phyloP scores from a whole-genome alignment of 23 tunicate species.

The Ciona savignyi region DNA sequence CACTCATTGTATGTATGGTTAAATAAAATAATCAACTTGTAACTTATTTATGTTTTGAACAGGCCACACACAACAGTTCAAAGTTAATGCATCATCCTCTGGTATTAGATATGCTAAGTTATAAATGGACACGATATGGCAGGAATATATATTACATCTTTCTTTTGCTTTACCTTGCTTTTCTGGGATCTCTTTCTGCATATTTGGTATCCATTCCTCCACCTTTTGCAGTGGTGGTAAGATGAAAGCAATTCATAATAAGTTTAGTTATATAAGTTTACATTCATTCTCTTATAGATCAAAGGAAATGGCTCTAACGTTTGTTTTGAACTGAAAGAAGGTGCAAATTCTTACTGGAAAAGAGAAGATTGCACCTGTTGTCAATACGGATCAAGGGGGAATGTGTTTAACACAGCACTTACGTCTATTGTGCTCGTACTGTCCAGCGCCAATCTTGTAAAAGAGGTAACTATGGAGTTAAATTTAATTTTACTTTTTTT shows the following conservation, averaged over 20 bases:
- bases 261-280: not conserved
- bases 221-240: constrained; percentile 24
- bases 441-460: constrained; percentile 6
- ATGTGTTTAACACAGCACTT: not conserved
- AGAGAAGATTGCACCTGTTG: constrained; percentile 1
- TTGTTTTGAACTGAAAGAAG: constrained; percentile 8
- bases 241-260: not conserved
- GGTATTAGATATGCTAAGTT: not conserved
- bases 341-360: constrained; percentile 6
- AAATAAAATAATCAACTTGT: not conserved
- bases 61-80: not conserved
- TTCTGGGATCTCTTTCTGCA: not conserved
- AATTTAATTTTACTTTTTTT: not conserved
- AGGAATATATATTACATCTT: constrained; percentile 11
- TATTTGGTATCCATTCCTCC: constrained; percentile 16
- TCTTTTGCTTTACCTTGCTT: constrained; percentile 7
- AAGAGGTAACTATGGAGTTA: constrained; percentile 16
- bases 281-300: constrained; percentile 1
- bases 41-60: not conserved
- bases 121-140: constrained; percentile 40
- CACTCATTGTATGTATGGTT: constrained; percentile 6
- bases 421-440: not conserved
- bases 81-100: constrained; percentile 20
- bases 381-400: not conserved
- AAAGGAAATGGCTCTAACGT: not conserved